Evolutionary conservation across 2,113 vertebrate species (phyloP), one percentile per base, ranked within the genome.

Genomic region (Daboia siamensis): DNA sequence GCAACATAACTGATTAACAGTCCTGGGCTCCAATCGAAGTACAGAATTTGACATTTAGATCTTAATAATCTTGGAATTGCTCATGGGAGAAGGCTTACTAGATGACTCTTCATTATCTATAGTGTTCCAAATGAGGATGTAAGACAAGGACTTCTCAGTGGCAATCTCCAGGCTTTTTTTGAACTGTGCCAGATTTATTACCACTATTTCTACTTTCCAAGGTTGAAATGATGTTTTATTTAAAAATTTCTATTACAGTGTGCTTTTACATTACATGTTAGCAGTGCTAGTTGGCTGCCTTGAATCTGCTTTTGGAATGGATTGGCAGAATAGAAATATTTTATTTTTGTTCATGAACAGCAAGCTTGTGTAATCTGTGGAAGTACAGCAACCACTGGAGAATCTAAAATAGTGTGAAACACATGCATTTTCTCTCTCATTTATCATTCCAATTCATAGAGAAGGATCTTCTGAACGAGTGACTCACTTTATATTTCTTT

Each of bases 401-500:
- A 48, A 74, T 6, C 23, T 1, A 3, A 48, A 48, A 87, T 74
- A 93, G 15, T 33, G 9, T 29, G 90, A 26, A 48, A 26, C 26
- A 33, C 6, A 12, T 69, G 64, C 3, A 84, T 74, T n/a, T 2
- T n/a, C 4, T 54, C 92, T 92, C 92, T 54, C 29, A 88, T 85
- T 11, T 93, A 92, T 56, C 5, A 85, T 7, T 24, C 94, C 88
- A 90, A 15, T 21, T 33, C 90, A 17, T 90, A 0, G 3, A 95
- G 48, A 92, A 26, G 48, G 94, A 91, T 48, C 90, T 15, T 0
- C 13, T 89, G 21, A 90, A 55, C 6, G 24, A 86, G 17, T 89
- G 87, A 2, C 91, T 94, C 59, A 6, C 33, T 90, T 90, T 92
- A 86, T 88, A 59, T 88, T 93, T 86, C 20, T 93, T 93, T 88